Percentiles rank a stretch among this genome's conserved stretches.
Evolutionary conservation across 2,797 vertebrate species (phyloP).

Genomic region (Silurus lanzhouensis): DNA sequence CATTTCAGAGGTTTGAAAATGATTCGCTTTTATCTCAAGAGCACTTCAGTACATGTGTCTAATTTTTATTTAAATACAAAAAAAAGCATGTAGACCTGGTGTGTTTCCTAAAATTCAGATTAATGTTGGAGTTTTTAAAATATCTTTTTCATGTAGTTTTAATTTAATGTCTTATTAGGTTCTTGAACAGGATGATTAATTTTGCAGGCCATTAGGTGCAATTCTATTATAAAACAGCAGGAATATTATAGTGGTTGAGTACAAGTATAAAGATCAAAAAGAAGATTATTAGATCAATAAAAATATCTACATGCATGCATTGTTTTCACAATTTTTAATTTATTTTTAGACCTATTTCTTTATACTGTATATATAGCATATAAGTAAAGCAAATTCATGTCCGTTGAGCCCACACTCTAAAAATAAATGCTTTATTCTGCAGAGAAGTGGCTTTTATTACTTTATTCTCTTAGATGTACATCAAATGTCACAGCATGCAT

Average conservation of each 20-base stretch:
- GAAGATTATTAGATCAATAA: not conserved
- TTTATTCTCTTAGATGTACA: not conserved
- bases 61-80: not conserved
- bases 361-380: not conserved
- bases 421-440: not conserved
- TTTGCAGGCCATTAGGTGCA: no score
- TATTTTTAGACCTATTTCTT: not conserved
- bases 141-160: not conserved
- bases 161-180: not conserved
- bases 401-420: not conserved
- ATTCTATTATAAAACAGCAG: not conserved
- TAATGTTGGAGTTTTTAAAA: not conserved
- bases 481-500: not conserved
- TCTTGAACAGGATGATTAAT: not conserved
- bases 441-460: not conserved
- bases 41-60: conserved; percentile 25
- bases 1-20: conserved; percentile 24
- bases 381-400: not conserved
- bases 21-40: conserved; percentile 36
- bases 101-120: not conserved
- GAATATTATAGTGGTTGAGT: not conserved
- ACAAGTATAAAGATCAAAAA: not conserved
- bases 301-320: not conserved
- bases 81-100: not conserved
- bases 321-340: no score